Conservation (phyloP, 2,797 vertebrate species). For the Melanogrammus aeglefinus region DNA sequence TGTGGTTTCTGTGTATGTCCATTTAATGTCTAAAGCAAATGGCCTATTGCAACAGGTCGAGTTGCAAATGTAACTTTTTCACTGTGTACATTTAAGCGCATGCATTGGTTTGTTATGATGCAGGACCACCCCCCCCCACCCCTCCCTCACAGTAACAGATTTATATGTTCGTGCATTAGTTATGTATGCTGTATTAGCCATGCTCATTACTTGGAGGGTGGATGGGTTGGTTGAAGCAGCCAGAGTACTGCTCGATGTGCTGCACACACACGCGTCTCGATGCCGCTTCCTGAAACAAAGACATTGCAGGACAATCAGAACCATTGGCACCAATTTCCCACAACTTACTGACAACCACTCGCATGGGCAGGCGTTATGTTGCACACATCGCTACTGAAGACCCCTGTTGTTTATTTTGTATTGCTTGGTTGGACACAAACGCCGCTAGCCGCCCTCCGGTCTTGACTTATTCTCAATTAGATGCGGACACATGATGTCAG, state of each 20-base stretch:
- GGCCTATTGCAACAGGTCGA: background rate
- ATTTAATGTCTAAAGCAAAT: background rate
- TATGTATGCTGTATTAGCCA: background rate
- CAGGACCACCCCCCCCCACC: background rate
- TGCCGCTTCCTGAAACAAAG: background rate
- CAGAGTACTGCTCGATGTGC: background rate
- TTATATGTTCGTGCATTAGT: background rate
- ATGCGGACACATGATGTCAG: no score
- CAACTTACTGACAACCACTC: background rate
- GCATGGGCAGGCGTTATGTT: background rate
- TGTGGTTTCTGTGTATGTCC: no score
- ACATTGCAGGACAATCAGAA: no score
- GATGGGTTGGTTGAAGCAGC: background rate
- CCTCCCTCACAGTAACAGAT: background rate
- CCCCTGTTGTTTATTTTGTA: no score
- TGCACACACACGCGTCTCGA: background rate
- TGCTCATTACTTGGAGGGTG: background rate
- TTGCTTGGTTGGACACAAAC: background rate
- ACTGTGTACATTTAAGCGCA: background rate
- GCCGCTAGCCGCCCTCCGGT: background rate
- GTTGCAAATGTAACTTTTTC: background rate
- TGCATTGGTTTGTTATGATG: conserved; percentile 13
- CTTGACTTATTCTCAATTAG: background rate
- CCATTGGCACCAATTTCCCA: background rate
- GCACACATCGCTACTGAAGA: background rate